A percentile compares a stretch with the other conserved stretches of the same genome.
Evolutionary conservation across 2,888 invertebrate species (phyloP).

Genomic region (Unio delphinus): DNA sequence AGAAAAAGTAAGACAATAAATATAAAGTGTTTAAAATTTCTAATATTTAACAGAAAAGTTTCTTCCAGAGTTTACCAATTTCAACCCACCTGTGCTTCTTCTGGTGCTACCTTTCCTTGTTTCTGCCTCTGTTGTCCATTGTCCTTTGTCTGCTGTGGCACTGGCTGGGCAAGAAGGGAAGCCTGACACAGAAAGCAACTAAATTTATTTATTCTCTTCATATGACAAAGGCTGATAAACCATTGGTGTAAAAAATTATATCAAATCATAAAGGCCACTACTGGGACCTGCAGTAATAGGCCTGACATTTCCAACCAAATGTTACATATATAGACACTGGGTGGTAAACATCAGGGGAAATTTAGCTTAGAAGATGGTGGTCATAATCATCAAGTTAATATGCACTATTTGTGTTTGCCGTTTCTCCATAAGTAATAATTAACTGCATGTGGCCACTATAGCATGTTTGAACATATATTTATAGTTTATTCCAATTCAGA

Average conservation of each 20-base stretch:
- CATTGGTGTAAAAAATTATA: neutral
- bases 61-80: no score
- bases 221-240: neutral
- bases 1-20: no score
- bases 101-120: neutral
- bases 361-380: no score
- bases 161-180: constrained; percentile 44
- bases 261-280: neutral
- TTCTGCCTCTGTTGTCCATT: constrained; percentile 10
- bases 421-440: no score
- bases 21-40: no score
- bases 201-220: neutral
- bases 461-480: no score
- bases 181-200: constrained; percentile 22
- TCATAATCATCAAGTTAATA: no score
- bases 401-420: no score
- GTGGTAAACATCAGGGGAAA: no score
- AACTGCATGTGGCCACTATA: no score
- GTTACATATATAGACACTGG: neutral
- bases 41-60: no score
- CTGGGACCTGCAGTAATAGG: neutral
- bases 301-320: neutral
- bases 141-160: constrained; percentile 27
- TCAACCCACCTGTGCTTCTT: constrained; percentile 13
- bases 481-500: no score